Conservation (phyloP, 64 coral and sea anemone species). For the Stichodactyla mertensii region DNA sequence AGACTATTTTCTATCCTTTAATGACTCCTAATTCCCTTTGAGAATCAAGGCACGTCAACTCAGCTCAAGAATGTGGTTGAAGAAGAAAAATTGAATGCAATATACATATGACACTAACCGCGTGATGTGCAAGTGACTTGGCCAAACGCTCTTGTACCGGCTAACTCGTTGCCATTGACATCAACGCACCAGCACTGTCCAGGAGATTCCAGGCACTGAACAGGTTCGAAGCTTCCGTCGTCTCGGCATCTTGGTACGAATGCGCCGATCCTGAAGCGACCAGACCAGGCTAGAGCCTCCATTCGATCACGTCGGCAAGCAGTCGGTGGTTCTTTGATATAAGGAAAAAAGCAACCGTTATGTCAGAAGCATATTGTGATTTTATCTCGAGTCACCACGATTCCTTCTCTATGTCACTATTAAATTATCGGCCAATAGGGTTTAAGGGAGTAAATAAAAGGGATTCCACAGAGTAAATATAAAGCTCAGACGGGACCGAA, state of each 20-base stretch:
- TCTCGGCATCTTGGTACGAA: slow-evolving; percentile 34
- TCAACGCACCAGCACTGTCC: slow-evolving; percentile 64
- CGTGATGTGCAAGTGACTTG: slow-evolving; percentile 15
- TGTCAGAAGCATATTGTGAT: no score
- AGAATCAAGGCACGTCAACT: no score
- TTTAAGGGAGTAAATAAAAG: no score
- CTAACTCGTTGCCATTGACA: slow-evolving; percentile 48
- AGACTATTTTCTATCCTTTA: no score
- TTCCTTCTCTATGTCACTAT: no score
- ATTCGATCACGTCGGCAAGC: slow-evolving; percentile 46
- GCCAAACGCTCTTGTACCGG: slow-evolving; percentile 18
- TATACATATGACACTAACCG: background rate
- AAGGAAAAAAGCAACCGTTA: background rate
- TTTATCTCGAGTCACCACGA: no score
- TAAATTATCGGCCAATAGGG: no score
- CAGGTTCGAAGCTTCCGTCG: slow-evolving; percentile 46
- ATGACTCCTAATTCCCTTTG: no score
- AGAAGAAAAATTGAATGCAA: background rate
- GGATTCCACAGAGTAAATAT: no score
- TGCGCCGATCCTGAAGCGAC: background rate
- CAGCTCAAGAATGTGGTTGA: no score
- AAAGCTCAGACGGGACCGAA: no score
- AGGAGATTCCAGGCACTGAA: slow-evolving; percentile 39
- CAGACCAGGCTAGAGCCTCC: slow-evolving; percentile 36
- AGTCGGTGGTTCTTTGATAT: slow-evolving; percentile 3